Conservation (phyloP, 2,113 vertebrate genomes). For the Myotis brandtii region DNA sequence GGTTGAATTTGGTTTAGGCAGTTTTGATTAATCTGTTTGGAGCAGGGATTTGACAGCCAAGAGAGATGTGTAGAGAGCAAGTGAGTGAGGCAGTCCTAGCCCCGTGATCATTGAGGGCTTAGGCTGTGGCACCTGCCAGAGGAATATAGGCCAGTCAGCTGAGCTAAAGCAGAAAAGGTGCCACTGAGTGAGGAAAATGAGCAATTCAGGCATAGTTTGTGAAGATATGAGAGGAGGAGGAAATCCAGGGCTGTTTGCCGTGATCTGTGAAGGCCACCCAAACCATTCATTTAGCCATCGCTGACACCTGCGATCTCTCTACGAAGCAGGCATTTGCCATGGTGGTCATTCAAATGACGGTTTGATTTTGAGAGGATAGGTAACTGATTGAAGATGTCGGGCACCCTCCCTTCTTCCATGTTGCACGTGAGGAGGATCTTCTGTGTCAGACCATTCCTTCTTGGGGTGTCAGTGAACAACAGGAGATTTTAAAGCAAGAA, state of each 20-base stretch:
- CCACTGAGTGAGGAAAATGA: not conserved
- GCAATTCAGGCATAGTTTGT: not conserved
- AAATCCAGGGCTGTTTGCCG: not conserved
- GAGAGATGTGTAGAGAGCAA: not conserved
- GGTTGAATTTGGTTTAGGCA: not conserved
- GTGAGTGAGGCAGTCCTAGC: not conserved
- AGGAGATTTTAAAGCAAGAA: conserved; percentile 55
- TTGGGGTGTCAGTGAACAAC: not conserved
- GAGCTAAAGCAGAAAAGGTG: conserved; percentile 14
- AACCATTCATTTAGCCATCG: not conserved
- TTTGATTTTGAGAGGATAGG: conserved; percentile 14
- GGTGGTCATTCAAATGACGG: not conserved
- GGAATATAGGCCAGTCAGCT: not conserved
- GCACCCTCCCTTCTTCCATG: not conserved
- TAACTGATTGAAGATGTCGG: not conserved
- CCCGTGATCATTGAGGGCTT: not conserved
- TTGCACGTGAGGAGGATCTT: conserved; percentile 28
- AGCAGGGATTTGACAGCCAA: conserved; percentile 45
- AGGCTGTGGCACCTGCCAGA: not conserved
- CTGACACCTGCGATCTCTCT: not conserved
- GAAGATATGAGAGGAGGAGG: not conserved
- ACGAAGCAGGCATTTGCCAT: not conserved
- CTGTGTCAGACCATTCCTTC: conserved; percentile 17
- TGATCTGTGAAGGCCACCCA: not conserved
- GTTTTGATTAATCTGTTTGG: not conserved